phyloP scores from a whole-genome alignment of 2,888 invertebrate genomes.

The Lysandra coridon region DNA sequence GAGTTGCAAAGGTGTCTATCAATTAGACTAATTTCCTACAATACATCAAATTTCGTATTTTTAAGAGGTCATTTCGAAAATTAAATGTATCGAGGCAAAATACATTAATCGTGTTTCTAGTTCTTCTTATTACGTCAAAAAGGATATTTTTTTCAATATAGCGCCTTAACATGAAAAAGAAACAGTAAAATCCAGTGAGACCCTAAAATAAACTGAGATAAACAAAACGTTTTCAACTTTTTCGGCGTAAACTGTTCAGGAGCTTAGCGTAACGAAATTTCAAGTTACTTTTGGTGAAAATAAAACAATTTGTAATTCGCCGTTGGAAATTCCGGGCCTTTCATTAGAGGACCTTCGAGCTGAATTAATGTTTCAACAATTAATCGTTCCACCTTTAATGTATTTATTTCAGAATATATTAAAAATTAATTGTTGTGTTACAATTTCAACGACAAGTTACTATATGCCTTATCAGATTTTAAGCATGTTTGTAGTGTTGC shows the following conservation, averaged over 20 bases:
- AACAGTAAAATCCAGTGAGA: slow-evolving; percentile 6
- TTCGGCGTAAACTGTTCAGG: slow-evolving; percentile 21
- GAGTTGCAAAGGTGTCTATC: too few relatives aligned
- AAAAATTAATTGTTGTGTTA: neutral
- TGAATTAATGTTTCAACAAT: slow-evolving; percentile 28
- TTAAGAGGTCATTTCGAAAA: too few relatives aligned
- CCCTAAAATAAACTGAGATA: slow-evolving; percentile 27
- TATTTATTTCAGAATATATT: slow-evolving; percentile 10
- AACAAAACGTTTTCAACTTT: slow-evolving; percentile 28
- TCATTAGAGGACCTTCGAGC: slow-evolving; percentile 26
- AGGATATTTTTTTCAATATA: too few relatives aligned
- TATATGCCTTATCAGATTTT: too few relatives aligned
- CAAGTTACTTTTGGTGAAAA: slow-evolving; percentile 29
- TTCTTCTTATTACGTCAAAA: too few relatives aligned
- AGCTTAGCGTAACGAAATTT: slow-evolving; percentile 30
- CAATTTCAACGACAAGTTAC: neutral
- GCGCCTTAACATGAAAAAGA: neutral
- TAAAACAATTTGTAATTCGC: slow-evolving; percentile 31
- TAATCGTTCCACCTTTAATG: slow-evolving; percentile 25
- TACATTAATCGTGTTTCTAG: too few relatives aligned
- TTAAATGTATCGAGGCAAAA: too few relatives aligned
- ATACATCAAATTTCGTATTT: too few relatives aligned
- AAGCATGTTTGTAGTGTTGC: neutral
- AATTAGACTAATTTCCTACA: too few relatives aligned
- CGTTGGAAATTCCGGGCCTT: slow-evolving; percentile 28